Percentiles rank a stretch among this genome's conserved stretches.
Conservation (phyloP, 2,888 invertebrate species). For the Ennomos erosarius region DNA sequence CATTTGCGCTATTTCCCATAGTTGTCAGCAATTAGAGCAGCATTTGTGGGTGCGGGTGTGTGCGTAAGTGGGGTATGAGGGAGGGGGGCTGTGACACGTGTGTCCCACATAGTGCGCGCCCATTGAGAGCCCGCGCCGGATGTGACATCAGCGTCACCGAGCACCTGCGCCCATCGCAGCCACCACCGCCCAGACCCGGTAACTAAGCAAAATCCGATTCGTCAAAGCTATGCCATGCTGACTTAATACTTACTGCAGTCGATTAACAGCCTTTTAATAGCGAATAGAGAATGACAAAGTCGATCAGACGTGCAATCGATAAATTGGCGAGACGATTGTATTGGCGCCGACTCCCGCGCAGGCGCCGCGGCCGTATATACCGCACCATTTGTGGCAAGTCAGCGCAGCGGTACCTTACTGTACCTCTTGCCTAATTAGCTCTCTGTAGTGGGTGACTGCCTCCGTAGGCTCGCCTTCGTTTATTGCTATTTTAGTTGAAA, state of each 20-base stretch:
- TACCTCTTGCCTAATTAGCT: constrained; percentile 75
- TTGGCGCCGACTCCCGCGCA: constrained; percentile 74
- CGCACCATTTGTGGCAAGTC: constrained; percentile 74
- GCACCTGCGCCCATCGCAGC: constrained; percentile 59
- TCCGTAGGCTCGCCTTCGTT: constrained; percentile 66
- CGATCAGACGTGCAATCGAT: constrained; percentile 35
- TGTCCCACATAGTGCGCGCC: constrained; percentile 78
- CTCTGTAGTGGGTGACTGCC: constrained; percentile 76
- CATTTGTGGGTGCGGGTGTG: constrained; percentile 58
- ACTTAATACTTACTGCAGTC: constrained; percentile 2
- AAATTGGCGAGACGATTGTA: constrained; percentile 64
- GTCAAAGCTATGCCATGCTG: not conserved
- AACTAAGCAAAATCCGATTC: constrained; percentile 9
- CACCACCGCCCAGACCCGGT: constrained; percentile 30
- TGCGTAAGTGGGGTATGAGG: constrained; percentile 32
- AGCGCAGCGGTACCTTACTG: constrained; percentile 58
- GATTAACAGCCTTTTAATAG: constrained; percentile 4
- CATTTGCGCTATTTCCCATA: constrained; percentile 80
- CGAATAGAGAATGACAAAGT: constrained; percentile 2
- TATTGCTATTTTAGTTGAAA: constrained; percentile 48
- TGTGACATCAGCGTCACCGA: constrained; percentile 66
- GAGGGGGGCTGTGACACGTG: constrained; percentile 71
- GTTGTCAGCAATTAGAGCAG: constrained; percentile 79
- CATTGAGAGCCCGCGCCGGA: constrained; percentile 74
- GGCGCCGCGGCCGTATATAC: constrained; percentile 69